Percentiles rank a stretch among this genome's conserved stretches.
Evolutionary conservation across 2,113 vertebrate genomes (phyloP).

Genomic region (Stegastes partitus): DNA sequence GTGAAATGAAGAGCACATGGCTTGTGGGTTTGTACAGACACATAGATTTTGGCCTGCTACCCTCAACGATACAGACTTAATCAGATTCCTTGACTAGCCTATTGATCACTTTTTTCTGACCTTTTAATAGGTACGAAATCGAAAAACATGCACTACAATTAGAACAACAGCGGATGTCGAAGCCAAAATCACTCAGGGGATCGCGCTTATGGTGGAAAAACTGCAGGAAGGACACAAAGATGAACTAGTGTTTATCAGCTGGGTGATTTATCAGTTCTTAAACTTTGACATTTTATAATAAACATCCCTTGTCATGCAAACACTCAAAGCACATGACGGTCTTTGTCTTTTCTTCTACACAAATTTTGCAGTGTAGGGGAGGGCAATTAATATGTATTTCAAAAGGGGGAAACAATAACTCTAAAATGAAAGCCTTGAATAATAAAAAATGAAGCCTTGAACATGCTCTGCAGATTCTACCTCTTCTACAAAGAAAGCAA

Average conservation of each 20-base stretch:
- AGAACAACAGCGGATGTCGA: conserved; percentile 5
- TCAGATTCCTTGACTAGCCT: conserved; percentile 2
- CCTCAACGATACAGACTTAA: background rate
- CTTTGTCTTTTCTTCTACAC: conserved; percentile 8
- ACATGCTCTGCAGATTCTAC: background rate
- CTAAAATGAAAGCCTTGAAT: conserved; percentile 6
- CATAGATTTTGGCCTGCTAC: background rate
- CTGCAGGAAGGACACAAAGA: no score
- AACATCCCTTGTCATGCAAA: conserved; percentile 7
- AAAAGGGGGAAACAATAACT: conserved; percentile 6
- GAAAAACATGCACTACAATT: background rate
- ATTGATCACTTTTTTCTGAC: background rate
- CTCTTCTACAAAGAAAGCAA: no score
- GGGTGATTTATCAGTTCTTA: no score
- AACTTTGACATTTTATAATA: no score
- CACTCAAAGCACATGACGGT: background rate
- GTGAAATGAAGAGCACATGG: background rate
- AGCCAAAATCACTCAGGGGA: background rate
- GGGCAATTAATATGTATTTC: conserved; percentile 7
- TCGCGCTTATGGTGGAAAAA: background rate
- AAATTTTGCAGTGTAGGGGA: background rate
- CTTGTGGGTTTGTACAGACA: background rate
- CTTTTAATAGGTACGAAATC: background rate
- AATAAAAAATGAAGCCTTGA: conserved; percentile 2
- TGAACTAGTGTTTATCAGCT: no score